Evolutionary conservation across 2,797 vertebrate genomes (phyloP).

Genomic region (Pipistrellus pygmaeus): DNA sequence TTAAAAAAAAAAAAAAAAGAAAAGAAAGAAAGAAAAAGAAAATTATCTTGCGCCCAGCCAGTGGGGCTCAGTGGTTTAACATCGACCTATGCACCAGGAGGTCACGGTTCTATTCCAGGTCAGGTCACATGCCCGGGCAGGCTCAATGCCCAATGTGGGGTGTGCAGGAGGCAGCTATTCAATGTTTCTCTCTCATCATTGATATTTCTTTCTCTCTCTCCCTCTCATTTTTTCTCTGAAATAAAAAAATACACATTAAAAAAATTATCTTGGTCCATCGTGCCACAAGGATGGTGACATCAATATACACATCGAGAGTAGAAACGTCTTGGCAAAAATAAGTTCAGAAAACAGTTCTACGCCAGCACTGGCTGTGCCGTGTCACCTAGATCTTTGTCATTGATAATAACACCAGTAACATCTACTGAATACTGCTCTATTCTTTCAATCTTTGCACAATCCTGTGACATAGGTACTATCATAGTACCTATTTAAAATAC

Average conservation of each 20-base stretch:
- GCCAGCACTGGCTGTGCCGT: neutral
- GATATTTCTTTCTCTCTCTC: too few relatives aligned
- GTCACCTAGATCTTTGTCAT: slow-evolving; percentile 51
- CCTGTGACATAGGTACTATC: neutral
- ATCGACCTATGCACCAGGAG: too few relatives aligned
- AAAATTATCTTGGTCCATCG: slow-evolving; percentile 75
- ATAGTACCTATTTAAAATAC: neutral
- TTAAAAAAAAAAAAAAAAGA: too few relatives aligned
- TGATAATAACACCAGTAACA: neutral
- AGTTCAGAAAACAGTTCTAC: slow-evolving; percentile 45
- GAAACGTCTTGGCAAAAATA: slow-evolving; percentile 53
- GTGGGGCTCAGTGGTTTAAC: too few relatives aligned
- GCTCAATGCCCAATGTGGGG: too few relatives aligned
- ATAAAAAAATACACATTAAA: neutral
- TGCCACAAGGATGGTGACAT: slow-evolving; percentile 68
- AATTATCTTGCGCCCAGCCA: slow-evolving; percentile 58
- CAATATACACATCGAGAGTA: slow-evolving; percentile 57
- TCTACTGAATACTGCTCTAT: neutral
- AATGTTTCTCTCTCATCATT: too few relatives aligned
- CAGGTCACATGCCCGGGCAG: too few relatives aligned
- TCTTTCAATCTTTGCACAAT: neutral
- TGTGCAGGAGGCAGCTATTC: too few relatives aligned
- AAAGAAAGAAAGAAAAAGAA: too few relatives aligned
- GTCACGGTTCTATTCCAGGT: too few relatives aligned
- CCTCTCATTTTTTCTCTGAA: too few relatives aligned